Evolutionary conservation across 2,113 vertebrate genomes (phyloP).

Genomic region (Lucifuga dentata): DNA sequence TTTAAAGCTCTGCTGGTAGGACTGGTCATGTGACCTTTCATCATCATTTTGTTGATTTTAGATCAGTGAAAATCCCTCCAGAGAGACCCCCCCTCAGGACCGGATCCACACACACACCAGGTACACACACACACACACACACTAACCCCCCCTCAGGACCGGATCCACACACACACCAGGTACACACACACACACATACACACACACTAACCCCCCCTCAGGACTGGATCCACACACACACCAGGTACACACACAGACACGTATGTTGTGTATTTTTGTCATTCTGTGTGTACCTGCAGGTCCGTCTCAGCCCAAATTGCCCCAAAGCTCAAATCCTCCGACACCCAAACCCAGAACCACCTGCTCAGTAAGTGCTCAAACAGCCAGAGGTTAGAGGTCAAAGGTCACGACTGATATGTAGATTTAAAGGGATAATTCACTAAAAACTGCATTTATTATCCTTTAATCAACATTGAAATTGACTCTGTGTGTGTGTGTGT

Average conservation of each 20-base stretch:
- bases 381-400: constrained; percentile 12
- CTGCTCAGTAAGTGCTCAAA: constrained; percentile 84
- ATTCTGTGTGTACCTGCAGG: constrained; percentile 33
- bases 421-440: no score
- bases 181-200: constrained; percentile 15
- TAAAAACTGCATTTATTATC: no score
- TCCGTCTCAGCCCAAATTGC: constrained; percentile 46
- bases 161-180: constrained; percentile 17
- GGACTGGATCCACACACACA: no score
- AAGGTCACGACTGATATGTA: no score
- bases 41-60: constrained; percentile 63
- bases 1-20: background rate
- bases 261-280: background rate
- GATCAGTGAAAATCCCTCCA: constrained; percentile 77
- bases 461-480: no score
- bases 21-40: background rate
- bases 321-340: constrained; percentile 81
- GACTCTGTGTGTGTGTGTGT: constrained; percentile 1
- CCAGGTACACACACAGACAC: background rate
- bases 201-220: no score
- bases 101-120: constrained; percentile 72
- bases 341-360: constrained; percentile 91
- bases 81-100: constrained; percentile 77
- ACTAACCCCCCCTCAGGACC: no score
- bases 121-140: constrained; percentile 62